phyloP scores from a whole-genome alignment of 2,113 vertebrate genomes.

The Gadus macrocephalus region DNA sequence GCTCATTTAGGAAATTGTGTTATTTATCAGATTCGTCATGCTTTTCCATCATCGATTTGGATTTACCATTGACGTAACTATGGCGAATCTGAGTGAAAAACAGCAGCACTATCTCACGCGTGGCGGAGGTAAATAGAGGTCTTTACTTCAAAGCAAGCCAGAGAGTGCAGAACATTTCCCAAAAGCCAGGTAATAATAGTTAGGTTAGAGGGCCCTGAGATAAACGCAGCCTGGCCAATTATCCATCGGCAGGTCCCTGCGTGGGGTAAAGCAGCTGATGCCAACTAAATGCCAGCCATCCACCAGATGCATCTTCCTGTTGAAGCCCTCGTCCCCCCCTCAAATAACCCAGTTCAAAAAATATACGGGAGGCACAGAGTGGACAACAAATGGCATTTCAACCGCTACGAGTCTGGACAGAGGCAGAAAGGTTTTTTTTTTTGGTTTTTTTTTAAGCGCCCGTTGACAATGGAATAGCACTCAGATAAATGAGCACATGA shows the following conservation, averaged over 20 bases:
- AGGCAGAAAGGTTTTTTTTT: constrained; percentile 44
- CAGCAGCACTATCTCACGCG: not conserved
- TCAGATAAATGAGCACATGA: constrained; percentile 63
- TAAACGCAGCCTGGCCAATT: constrained; percentile 43
- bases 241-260: constrained; percentile 48
- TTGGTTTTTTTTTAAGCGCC: constrained; percentile 49
- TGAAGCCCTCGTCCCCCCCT: constrained; percentile 27
- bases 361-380: constrained; percentile 58
- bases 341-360: constrained; percentile 47
- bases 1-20: too few relatives aligned
- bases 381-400: constrained; percentile 71
- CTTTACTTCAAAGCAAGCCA: not conserved
- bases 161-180: not conserved
- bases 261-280: constrained; percentile 60
- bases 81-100: not conserved
- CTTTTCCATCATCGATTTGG: not conserved
- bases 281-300: constrained; percentile 53
- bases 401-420: constrained; percentile 51
- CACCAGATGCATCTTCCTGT: constrained; percentile 62
- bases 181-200: constrained; percentile 37
- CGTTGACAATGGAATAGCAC: constrained; percentile 59
- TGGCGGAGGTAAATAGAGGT: not conserved
- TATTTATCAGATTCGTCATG: too few relatives aligned
- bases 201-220: constrained; percentile 20
- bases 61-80: not conserved